Evolutionary conservation across 2,797 vertebrate species (phyloP).

Genomic region (Graptemys geographica): DNA sequence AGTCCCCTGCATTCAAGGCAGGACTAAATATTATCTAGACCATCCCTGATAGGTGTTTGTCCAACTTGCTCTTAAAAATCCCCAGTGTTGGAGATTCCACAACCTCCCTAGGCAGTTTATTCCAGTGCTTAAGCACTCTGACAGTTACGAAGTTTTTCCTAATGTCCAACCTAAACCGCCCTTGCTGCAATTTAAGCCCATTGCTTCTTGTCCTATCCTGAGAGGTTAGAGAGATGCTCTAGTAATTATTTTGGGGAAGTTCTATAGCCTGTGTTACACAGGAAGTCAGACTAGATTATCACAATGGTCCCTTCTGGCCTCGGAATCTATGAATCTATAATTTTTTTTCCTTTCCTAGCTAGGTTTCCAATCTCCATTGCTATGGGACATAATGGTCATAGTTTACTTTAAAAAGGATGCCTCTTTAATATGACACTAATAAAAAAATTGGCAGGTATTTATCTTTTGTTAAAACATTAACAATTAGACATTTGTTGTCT

Average conservation of each 20-base stretch:
- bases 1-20: no score
- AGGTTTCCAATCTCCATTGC: not conserved
- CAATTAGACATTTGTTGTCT: slow-evolving; percentile 12
- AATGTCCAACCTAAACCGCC: no score
- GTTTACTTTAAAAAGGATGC: not conserved
- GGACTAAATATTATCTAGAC: no score
- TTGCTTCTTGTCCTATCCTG: no score
- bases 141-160: no score
- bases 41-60: no score
- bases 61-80: no score
- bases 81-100: no score
- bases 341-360: not conserved
- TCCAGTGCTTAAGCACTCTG: no score
- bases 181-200: no score
- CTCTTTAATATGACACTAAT: not conserved
- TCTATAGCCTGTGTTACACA: not conserved
- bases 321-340: not conserved
- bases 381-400: not conserved
- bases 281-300: not conserved
- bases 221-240: not conserved
- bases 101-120: no score
- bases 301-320: not conserved
- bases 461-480: not conserved
- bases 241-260: not conserved
- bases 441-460: not conserved